Evolutionary conservation across 2,888 invertebrate genomes (phyloP), one percentile per base, ranked within the genome.

Genomic region (Cephus spinipes): DNA sequence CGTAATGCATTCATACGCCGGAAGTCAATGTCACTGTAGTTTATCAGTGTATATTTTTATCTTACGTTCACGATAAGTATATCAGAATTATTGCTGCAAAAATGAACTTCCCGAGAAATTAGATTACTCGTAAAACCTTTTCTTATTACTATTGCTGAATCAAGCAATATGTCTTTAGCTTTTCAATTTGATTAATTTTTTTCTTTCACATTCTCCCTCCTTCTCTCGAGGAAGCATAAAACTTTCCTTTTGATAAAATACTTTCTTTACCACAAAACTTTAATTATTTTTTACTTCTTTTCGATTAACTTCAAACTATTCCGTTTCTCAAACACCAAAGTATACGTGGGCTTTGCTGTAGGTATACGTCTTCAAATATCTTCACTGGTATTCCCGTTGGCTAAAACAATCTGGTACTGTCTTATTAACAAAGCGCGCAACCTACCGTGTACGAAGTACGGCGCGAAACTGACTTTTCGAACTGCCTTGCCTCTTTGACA

Each of bases 401-500:
- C 23, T 23, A 23, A 23, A 55, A 55, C 55, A 23, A 55, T 23
- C 6, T 23, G 23, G 1, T 55, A 55, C 55, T 15, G 55, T 23
- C 23, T 55, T 55, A 15, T 55, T 55, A 23, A 55, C 23, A 55
- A 55, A 55, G 55, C 55, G 9, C 55, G 23, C 9, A 55, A 55
- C 82, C 84, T 84, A 84, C 82, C 76, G 81, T 80, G 85, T 77
- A 80, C 82, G 83, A 84, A 82, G 83, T 82, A 77, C 83, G 81
- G 84, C 84, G 85, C 82, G 83, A 84, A 87, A 88, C 88, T 87
- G 86, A 85, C 85, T 88, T 87, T 87, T 86, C 81, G 79, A 85
- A 84, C 81, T 84, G 81, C 23, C 81, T 77, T 83, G 83, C 83
- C 81, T 85, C 85, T 86, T 86, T 85, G 83, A 81, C 86, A 85